Evolutionary conservation across 2,888 invertebrate genomes (phyloP).

Genomic region (Drosophila silvestris): DNA sequence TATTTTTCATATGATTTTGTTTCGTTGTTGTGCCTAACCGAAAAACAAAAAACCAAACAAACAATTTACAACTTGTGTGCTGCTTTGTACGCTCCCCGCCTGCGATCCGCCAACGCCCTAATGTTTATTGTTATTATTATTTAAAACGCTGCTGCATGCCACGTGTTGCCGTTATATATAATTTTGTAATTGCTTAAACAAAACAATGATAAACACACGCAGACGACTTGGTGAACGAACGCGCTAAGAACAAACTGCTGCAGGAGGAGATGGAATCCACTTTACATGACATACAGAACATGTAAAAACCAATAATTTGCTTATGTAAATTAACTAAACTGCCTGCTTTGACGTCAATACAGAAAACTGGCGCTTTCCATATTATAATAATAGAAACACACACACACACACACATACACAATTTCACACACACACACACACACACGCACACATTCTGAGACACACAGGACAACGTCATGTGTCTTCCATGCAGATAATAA

Average conservation of each 20-base stretch:
- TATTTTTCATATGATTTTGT: conserved; percentile 72
- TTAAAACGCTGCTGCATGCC: conserved; percentile 57
- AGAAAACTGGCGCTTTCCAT: conserved; percentile 81
- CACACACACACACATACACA: conserved; percentile 42
- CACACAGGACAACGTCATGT: conserved; percentile 62
- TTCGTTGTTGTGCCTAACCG: conserved; percentile 73
- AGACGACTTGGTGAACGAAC: conserved; percentile 98
- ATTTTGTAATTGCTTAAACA: conserved; percentile 54
- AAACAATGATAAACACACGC: conserved; percentile 35
- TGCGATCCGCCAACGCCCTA: conserved; percentile 57
- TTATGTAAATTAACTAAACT: conserved; percentile 76
- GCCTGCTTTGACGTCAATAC: conserved; percentile 79
- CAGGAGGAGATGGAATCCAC: conserved; percentile 99
- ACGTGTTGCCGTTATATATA: conserved; percentile 32
- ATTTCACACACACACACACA: conserved; percentile 20
- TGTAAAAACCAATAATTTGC: conserved; percentile 88
- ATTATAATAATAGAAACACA: conserved; percentile 68
- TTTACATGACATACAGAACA: conserved; percentile 99
- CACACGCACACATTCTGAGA: conserved; percentile 22
- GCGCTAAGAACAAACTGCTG: conserved; percentile 97
- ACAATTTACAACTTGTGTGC: conserved; percentile 55
- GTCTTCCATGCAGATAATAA: conserved; percentile 64
- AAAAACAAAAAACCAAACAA: conserved; percentile 40
- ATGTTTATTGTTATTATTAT: conserved; percentile 43
- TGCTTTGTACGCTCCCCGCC: conserved; percentile 55